Base-by-base conservation (phyloP, 2,888 invertebrate species). In the Nemoura dubitans region DNA sequence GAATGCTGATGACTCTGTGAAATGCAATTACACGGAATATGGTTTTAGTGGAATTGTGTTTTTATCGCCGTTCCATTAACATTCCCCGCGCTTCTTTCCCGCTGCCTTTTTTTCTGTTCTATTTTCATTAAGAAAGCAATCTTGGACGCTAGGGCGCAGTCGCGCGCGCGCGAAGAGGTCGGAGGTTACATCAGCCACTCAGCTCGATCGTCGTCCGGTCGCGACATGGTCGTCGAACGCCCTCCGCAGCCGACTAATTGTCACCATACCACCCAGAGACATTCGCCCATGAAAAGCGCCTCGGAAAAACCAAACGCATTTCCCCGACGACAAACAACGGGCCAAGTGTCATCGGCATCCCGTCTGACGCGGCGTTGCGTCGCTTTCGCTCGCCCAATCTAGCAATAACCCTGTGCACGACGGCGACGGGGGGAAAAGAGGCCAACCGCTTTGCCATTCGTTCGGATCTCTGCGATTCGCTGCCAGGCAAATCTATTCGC, bases 11-110 rank as follows among this genome's bases (percentile, higher is more conserved):
- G 78, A 78, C 78, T 78, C 27, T 78, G 78, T 78, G 29, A 81
- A 81, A 81, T 81, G 30, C 81, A 81, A 81, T 81, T 81, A 81
- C 81, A 81, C 81, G 81, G 81, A 81, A 81, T 81, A 81, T 81
- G 81, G 81, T 81, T 30, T 81, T 81, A 81, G 28, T 30, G 28
- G 28, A 81, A 29, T 78, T 78, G 28, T 28, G 81, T 81, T 81
- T 81, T 81, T 81, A 81, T 81, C n/a, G 30, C 30, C 81, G 28
- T 81, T 81, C 81, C 78, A 78, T 78, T 81, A 28, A 81, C 81
- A 81, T 81, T 81, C 81, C 30, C n/a, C 0, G 10, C 59, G 59
- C 59, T 59, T 59, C 21, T 59, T 59, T 59, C 14, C 21, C n/a
- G 28, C 30, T 28, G 28, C 14, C 21, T 59, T 59, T 59, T 59